Percentiles rank a stretch among this genome's conserved stretches.
These are phyloP conservation scores for Yoshiicerus persimilis DNA, from an alignment of 1,140 invertebrate genomes.

Conservation along the genomic window DNA sequence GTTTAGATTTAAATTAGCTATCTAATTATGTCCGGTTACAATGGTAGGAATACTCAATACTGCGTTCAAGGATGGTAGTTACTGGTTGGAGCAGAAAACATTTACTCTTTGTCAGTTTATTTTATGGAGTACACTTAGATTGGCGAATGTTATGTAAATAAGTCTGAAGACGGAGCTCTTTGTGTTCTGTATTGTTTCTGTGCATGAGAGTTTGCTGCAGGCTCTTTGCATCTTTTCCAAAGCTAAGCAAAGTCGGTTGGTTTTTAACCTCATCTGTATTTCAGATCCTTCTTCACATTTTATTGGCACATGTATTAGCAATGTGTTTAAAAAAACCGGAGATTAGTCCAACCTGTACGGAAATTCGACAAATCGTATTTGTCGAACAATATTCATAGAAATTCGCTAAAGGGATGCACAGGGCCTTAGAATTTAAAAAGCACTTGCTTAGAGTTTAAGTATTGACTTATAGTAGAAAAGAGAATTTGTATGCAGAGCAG, in stretches of 20 bases:
- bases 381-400: too few species aligned
- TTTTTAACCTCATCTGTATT: not conserved
- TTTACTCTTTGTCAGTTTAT: not conserved
- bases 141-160: not conserved
- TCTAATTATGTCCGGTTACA: not conserved
- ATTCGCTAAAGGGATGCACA: too few species aligned
- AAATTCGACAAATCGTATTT: too few species aligned
- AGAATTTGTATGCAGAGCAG: slow-evolving; percentile 9
- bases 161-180: not conserved
- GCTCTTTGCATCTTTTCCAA: not conserved
- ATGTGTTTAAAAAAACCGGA: too few species aligned
- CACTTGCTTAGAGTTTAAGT: too few species aligned
- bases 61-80: not conserved
- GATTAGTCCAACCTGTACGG: too few species aligned
- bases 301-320: too few species aligned
- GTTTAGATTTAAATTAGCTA: not conserved
- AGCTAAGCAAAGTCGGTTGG: not conserved
- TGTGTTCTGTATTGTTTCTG: too few species aligned
- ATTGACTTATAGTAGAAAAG: not conserved
- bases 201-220: not conserved
- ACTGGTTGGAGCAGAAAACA: not conserved
- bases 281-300: not conserved
- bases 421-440: too few species aligned
- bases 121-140: not conserved
- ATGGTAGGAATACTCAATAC: not conserved